A percentile compares a stretch with the other conserved stretches of the same genome.
phyloP scores from a whole-genome alignment of 2,888 invertebrate genomes.

The Tillus elongatus region DNA sequence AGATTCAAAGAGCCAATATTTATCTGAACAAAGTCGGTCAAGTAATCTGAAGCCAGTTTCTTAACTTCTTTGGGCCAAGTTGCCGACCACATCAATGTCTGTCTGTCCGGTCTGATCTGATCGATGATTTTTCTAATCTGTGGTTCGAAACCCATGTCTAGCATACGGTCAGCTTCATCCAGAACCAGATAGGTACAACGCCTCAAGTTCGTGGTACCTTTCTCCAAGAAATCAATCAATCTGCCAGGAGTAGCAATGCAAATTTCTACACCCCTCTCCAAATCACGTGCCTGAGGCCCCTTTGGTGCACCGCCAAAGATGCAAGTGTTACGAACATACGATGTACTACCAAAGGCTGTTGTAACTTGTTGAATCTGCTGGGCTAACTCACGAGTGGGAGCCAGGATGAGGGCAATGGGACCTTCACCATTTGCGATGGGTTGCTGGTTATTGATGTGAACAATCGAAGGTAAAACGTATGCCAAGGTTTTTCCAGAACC shows the following conservation, averaged over 20 bases:
- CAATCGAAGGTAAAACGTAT: too few relatives aligned
- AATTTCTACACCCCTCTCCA: constrained; percentile 82
- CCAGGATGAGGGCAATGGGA: constrained; percentile 80
- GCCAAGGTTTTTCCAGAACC: too few relatives aligned
- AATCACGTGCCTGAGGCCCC: constrained; percentile 77
- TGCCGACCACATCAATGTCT: too few relatives aligned
- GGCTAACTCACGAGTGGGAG: constrained; percentile 79
- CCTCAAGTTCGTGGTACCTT: constrained; percentile 68
- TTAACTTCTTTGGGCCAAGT: constrained; percentile 98
- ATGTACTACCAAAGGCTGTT: constrained; percentile 77
- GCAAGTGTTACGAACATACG: constrained; percentile 80
- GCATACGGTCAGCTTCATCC: too few relatives aligned
- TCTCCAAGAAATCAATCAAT: constrained; percentile 82
- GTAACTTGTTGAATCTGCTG: too few relatives aligned
- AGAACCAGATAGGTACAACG: constrained; percentile 83
- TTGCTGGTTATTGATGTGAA: constrained; percentile 79
- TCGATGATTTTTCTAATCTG: too few relatives aligned
- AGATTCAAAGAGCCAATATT: constrained; percentile 94
- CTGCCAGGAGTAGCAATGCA: constrained; percentile 90
- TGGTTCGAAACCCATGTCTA: constrained; percentile 95
- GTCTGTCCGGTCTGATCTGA: too few relatives aligned
- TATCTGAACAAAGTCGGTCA: constrained; percentile 84
- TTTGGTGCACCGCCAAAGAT: constrained; percentile 95
- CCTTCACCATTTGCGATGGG: constrained; percentile 78
- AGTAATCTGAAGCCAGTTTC: constrained; percentile 88